Conservation (phyloP, 2,888 invertebrate genomes). For the Dyspetes luteomarginatus region DNA sequence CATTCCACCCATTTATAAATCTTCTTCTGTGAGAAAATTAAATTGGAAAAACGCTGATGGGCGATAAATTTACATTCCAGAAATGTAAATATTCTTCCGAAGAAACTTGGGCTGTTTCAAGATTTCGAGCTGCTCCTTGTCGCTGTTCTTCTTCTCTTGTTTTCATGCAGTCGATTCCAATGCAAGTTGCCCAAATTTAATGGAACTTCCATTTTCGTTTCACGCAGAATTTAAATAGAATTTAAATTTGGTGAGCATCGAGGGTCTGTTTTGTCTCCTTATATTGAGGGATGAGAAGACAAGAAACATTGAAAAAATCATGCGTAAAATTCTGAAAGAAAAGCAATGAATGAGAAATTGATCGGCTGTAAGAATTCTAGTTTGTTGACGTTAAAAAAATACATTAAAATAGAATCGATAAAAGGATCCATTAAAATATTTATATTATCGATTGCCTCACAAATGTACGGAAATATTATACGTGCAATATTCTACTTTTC, state of each 20-base stretch:
- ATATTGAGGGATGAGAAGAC: not conserved
- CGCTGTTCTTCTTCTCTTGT: slow-evolving; percentile 1
- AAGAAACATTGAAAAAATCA: not conserved
- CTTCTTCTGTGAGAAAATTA: no score
- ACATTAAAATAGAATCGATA: not conserved
- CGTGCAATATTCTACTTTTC: slow-evolving; percentile 8
- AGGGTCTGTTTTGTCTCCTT: no score
- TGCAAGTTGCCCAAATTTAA: not conserved
- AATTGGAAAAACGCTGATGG: no score
- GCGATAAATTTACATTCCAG: slow-evolving; percentile 14
- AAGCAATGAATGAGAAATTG: not conserved
- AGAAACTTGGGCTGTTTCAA: not conserved
- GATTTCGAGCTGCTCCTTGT: slow-evolving; percentile 5
- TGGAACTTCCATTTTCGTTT: slow-evolving; percentile 8
- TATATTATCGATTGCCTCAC: not conserved
- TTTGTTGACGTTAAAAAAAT: not conserved
- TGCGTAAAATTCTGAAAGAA: not conserved
- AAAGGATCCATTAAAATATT: not conserved
- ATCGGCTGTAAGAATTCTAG: not conserved
- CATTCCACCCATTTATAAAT: no score
- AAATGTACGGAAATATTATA: slow-evolving; percentile 17
- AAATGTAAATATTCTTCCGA: not conserved
- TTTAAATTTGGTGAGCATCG: not conserved
- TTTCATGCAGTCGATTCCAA: slow-evolving; percentile 22
- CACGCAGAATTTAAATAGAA: not conserved